Conservation (phyloP, 2,888 invertebrate species). For the Amphiduros pacificus region DNA sequence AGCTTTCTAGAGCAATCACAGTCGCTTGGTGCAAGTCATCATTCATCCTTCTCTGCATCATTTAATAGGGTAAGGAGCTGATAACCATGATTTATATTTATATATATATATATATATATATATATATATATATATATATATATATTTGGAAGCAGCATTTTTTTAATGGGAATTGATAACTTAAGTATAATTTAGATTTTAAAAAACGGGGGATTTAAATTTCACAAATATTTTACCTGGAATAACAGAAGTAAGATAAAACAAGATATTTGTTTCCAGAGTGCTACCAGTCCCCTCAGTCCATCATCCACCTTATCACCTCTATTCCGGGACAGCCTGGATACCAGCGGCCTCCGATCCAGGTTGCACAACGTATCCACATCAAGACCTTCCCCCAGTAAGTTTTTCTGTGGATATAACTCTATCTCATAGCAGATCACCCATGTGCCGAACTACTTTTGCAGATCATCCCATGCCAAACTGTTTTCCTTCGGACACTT, state of each 20-base stretch:
- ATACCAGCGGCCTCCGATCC: background rate
- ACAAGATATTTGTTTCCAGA: no score
- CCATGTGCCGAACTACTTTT: background rate
- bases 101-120: no score
- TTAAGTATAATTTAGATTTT: background rate
- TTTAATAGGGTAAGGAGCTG: slow-evolving; percentile 9
- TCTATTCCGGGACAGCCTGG: slow-evolving; percentile 10
- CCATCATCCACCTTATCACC: slow-evolving; percentile 10
- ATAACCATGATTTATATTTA: background rate
- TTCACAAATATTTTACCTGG: background rate
- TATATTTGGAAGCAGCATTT: background rate
- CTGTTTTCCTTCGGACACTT: no score
- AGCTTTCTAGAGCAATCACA: slow-evolving; percentile 1
- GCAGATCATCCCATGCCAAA: no score
- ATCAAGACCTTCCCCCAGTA: slow-evolving; percentile 8
- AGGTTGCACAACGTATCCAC: slow-evolving; percentile 1
- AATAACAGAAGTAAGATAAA: no score
- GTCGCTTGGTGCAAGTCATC: no score
- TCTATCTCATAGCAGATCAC: background rate
- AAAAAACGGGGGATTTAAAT: background rate
- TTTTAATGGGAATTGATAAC: background rate
- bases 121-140: no score
- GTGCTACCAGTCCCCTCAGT: slow-evolving; percentile 11
- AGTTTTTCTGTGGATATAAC: background rate
- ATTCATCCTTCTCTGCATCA: slow-evolving; percentile 5